Evolutionary conservation across 2,888 invertebrate species (phyloP).

Genomic region (Coelopa pilipes): DNA sequence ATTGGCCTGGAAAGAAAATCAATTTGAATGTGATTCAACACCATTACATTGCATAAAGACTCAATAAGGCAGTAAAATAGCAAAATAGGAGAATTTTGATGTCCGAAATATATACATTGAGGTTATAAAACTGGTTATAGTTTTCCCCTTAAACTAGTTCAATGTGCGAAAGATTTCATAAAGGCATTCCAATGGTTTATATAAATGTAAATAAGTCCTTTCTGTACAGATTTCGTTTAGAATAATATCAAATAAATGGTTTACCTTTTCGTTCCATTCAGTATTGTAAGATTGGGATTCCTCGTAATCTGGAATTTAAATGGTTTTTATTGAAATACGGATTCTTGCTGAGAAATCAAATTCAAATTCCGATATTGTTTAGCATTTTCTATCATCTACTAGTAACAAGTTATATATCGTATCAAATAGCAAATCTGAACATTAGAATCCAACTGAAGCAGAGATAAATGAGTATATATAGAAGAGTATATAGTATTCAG

Average conservation of each 20-base stretch:
- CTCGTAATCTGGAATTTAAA: conserved; percentile 65
- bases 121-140: not conserved
- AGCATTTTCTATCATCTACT: not conserved
- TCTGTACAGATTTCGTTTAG: not conserved
- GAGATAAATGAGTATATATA: too few relatives aligned
- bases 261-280: conserved; percentile 68
- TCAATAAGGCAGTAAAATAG: too few relatives aligned
- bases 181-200: too few relatives aligned
- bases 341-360: not conserved
- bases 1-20: conserved; percentile 59
- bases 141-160: not conserved
- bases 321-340: not conserved
- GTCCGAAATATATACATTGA: not conserved
- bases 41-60: too few relatives aligned
- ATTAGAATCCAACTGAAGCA: not conserved
- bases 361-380: not conserved
- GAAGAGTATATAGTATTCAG: too few relatives aligned
- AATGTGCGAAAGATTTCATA: too few relatives aligned
- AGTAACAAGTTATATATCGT: not conserved
- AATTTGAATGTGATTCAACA: conserved; percentile 33
- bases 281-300: conserved; percentile 65
- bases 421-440: not conserved
- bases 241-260: conserved; percentile 36
- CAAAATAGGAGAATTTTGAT: not conserved
- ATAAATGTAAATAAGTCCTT: too few relatives aligned